Evolutionary conservation across 1,140 invertebrate genomes (phyloP), one percentile per base, ranked within the genome.

Genomic region (Armadillidium nasatum): DNA sequence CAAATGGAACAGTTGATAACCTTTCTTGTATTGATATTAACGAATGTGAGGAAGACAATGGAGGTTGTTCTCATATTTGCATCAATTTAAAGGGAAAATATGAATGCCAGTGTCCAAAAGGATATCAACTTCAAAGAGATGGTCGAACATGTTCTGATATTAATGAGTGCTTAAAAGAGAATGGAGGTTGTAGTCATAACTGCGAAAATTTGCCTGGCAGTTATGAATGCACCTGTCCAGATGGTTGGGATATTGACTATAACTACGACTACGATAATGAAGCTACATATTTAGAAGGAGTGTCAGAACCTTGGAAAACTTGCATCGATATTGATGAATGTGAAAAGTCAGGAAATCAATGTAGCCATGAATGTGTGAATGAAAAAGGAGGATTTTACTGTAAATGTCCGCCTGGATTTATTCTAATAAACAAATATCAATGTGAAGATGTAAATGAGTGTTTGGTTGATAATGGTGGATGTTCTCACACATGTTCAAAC

Each of bases 361-460:
- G 87, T 82, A 83, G 84, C 66, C 86, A 87, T 73, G 81, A 85
- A 10, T 82, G 81, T 50, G 50, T 73, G 10, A 82, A 80, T 44
- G 76, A 72, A 10, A 72, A 78, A 22, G 81, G 81, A 60, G 79
- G 82, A 0, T 75, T 76, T 68, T 60, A 71, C 22, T 81, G 80
- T 69, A 71, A 73, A 10, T 82, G 78, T 54, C 77, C 76, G n/a
- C n/a, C 68, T 21, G 78, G 81, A 6, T 81, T 75, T 75, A 79
- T 50, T 33, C 81, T 73, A 78, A 85, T 86, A 0, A 88, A 87
- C 73, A 85, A 86, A 4, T 88, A 87, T 81, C 84, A 83, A 44
- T 88, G 87, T 79, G 83, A 84, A 83, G 90, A 91, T 83, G 85
- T 92, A 10, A 88, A 93, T 82, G 92, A 93, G 82, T 93, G 91